A percentile compares a stretch with the other conserved stretches of the same genome.
Conservation (phyloP, 1,140 invertebrate species). For the Pinna nobilis region DNA sequence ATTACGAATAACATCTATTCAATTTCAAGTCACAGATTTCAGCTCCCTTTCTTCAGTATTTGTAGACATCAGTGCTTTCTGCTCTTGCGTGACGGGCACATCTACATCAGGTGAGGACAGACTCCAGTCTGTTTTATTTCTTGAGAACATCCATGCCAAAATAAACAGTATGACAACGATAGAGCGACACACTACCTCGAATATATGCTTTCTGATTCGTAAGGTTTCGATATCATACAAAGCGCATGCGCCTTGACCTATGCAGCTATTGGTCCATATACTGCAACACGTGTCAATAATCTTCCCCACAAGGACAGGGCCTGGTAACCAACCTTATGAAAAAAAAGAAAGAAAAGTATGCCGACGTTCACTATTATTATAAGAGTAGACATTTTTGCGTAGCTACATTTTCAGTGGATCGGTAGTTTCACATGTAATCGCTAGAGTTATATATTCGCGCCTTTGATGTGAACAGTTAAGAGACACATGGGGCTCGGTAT, state of each 20-base stretch:
- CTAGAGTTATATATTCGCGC: too few relatives aligned
- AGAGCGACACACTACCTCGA: not conserved
- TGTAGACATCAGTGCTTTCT: too few relatives aligned
- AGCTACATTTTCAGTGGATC: too few relatives aligned
- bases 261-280: constrained; percentile 31
- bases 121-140: constrained; percentile 35
- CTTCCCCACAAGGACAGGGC: constrained; percentile 33
- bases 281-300: constrained; percentile 38
- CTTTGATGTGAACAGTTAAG: too few relatives aligned
- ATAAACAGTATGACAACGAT: not conserved
- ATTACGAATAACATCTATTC: too few relatives aligned
- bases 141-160: constrained; percentile 10
- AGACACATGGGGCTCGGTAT: too few relatives aligned
- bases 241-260: constrained; percentile 40
- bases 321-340: constrained; percentile 32
- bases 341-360: not conserved
- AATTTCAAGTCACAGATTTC: too few relatives aligned
- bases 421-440: too few relatives aligned
- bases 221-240: constrained; percentile 39
- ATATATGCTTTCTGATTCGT: constrained; percentile 2
- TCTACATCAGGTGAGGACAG: too few relatives aligned
- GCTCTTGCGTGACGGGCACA: too few relatives aligned
- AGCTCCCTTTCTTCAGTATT: too few relatives aligned
- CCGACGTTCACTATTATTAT: not conserved
- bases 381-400: not conserved